These are phyloP conservation scores for Gnathonemus longibarbis DNA, from an alignment of 2,113 vertebrate genomes.

Conservation along the genomic window DNA sequence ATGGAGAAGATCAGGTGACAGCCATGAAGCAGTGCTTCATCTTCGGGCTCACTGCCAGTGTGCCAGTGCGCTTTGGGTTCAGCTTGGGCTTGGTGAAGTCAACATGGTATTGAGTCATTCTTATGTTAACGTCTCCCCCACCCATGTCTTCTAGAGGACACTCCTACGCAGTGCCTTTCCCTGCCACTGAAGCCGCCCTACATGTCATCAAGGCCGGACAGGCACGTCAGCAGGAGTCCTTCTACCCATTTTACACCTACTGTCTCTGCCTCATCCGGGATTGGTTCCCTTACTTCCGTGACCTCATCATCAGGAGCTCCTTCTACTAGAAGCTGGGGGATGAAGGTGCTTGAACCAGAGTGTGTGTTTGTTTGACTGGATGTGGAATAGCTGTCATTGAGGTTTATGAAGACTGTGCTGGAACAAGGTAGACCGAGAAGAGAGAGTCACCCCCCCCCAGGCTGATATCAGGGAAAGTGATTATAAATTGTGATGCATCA, in stretches of 20 bases:
- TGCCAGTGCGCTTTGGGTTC: not conserved
- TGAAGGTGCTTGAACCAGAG: not conserved
- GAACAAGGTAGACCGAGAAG: not conserved
- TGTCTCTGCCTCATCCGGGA: conserved; percentile 37
- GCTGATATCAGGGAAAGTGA: not conserved
- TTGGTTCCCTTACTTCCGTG: conserved; percentile 39
- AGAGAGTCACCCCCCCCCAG: not conserved
- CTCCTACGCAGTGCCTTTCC: conserved; percentile 27
- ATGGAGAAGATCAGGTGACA: conserved; percentile 47
- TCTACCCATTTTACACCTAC: conserved; percentile 50
- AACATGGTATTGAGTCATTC: too few species aligned
- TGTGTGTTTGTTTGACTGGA: not conserved
- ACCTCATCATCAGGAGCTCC: conserved; percentile 41
- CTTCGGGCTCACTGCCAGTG: not conserved
- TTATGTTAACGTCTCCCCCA: not conserved
- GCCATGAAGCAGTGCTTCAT: not conserved
- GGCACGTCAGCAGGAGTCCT: conserved; percentile 27
- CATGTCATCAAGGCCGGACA: conserved; percentile 45
- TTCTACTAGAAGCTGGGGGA: conserved; percentile 33
- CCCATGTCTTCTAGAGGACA: conserved; percentile 37
- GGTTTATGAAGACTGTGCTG: not conserved
- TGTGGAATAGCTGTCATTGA: not conserved
- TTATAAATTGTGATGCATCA: not conserved
- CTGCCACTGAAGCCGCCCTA: conserved; percentile 48
- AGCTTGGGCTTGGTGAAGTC: not conserved